A percentile compares a stretch with the other conserved stretches of the same genome.
Evolutionary conservation across 2,888 invertebrate species (phyloP).

Genomic region (Allacma fusca): DNA sequence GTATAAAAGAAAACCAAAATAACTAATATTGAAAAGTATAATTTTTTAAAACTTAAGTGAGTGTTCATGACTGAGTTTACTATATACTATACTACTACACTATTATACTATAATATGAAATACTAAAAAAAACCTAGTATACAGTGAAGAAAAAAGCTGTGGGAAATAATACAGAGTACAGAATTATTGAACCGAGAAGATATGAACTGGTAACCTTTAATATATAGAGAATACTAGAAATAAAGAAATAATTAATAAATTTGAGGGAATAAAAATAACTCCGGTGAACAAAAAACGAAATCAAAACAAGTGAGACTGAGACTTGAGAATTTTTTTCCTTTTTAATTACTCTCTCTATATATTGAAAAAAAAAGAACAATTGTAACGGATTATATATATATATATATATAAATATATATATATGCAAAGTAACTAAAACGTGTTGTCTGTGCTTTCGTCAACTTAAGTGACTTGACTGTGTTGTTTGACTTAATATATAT

Average conservation of each 20-base stretch:
- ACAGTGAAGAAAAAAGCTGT: neutral
- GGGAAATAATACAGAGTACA: slow-evolving; percentile 36
- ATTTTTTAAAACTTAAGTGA: slow-evolving; percentile 36
- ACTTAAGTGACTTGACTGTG: slow-evolving; percentile 47
- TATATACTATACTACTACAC: slow-evolving; percentile 19
- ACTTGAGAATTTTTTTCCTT: slow-evolving; percentile 39
- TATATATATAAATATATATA: no score
- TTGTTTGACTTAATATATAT: slow-evolving; percentile 34
- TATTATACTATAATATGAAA: neutral
- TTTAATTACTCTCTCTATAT: slow-evolving; percentile 33
- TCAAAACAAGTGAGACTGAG: slow-evolving; percentile 45
- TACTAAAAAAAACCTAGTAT: neutral
- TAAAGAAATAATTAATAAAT: slow-evolving; percentile 1
- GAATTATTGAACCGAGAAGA: slow-evolving; percentile 31
- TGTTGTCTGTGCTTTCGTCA: slow-evolving; percentile 47
- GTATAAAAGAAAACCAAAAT: slow-evolving; percentile 37
- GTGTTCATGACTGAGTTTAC: slow-evolving; percentile 44
- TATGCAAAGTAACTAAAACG: slow-evolving; percentile 14
- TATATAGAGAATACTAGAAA: neutral
- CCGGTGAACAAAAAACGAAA: slow-evolving; percentile 45
- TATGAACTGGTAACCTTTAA: slow-evolving; percentile 1
- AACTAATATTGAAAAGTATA: slow-evolving; percentile 33
- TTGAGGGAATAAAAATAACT: slow-evolving; percentile 17
- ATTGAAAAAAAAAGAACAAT: slow-evolving; percentile 26
- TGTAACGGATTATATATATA: slow-evolving; percentile 15